phyloP scores from a whole-genome alignment of 2,888 invertebrate genomes.

The Pristionchus maxplancki region DNA sequence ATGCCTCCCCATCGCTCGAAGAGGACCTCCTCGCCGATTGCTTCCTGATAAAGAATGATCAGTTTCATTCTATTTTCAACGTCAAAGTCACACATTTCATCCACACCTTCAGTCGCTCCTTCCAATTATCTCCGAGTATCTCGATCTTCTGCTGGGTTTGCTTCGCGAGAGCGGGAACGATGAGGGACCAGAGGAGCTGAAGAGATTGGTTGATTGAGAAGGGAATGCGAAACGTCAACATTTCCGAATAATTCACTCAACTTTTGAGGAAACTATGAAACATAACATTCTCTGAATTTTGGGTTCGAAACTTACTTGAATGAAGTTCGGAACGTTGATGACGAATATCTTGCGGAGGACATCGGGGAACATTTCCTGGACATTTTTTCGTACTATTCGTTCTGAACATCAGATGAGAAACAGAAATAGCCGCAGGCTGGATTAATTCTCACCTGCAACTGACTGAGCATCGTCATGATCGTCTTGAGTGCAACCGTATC shows the following conservation, averaged over 20 bases:
- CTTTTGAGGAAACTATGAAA: background rate
- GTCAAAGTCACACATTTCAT: background rate
- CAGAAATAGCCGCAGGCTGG: too few relatives aligned
- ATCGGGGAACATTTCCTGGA: conserved; percentile 74
- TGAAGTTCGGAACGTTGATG: conserved; percentile 70
- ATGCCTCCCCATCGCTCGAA: conserved; percentile 74
- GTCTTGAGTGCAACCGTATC: conserved; percentile 67
- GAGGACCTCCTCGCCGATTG: conserved; percentile 69
- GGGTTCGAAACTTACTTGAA: conserved; percentile 58
- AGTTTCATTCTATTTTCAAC: background rate
- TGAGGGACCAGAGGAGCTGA: conserved; percentile 69
- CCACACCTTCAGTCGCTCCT: conserved; percentile 65
- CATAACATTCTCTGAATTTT: background rate
- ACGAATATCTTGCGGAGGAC: conserved; percentile 72
- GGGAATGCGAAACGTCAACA: too few relatives aligned
- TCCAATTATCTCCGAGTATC: conserved; percentile 72
- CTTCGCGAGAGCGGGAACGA: conserved; percentile 70
- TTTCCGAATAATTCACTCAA: background rate
- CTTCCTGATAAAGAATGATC: conserved; percentile 58
- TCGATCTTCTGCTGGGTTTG: conserved; percentile 74
- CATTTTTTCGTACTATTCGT: background rate
- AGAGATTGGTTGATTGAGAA: conserved; percentile 8
- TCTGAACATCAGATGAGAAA: too few relatives aligned
- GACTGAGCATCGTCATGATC: conserved; percentile 68
- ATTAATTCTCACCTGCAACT: conserved; percentile 63